Base-by-base conservation (phyloP, 30 jellyfish, hydroid and myxozoan species). In the Hydractinia echinata region DNA sequence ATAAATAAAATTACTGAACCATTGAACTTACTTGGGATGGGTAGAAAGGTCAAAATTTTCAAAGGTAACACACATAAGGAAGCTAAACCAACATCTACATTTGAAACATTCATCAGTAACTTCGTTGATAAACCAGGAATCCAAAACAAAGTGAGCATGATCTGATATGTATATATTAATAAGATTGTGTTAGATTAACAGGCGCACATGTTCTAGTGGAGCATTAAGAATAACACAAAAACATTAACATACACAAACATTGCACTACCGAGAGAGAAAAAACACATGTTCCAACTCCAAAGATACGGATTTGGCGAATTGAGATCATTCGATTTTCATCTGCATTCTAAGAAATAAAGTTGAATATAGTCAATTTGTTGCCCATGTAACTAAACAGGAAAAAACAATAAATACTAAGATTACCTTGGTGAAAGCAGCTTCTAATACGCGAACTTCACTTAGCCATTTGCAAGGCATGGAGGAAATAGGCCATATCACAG, bases 391-490 rank as follows among this genome's bases (percentile, higher is more conserved):
- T 16, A 58, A 58, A 4, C 39, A 64, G 39, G 19, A 2, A 30
- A 30, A 30, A 2, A 30, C 1, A 30, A 30, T 30, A 30, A 30
- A 30, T 30, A 30, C 54, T 48, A 20, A 74, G 20, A 53, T 51
- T 76, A 90, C 97, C 89, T 85, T 90, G 9, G 55, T 82, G 76
- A 90, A 90, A n/a, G 94, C 84, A 5, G 97, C 89, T 67, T 90
- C 95, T 50, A 90, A 66, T 6, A 88, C 79, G 13, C 94, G 72
- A 56, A 86, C 55, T 44, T 79, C 81, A 61, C 85, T 90, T 85
- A 90, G 52, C 97, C 97, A 90, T 10, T 95, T 94, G 54, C 81
- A 90, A 21, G 95, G 95, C 16, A 90, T 66, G 70, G 77, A 95
- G 2, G 88, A 92, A 50, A 90, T 53, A 56, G 97, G 95, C 53